Conservation (phyloP, 2,888 invertebrate species). For the Agelastica alni region DNA sequence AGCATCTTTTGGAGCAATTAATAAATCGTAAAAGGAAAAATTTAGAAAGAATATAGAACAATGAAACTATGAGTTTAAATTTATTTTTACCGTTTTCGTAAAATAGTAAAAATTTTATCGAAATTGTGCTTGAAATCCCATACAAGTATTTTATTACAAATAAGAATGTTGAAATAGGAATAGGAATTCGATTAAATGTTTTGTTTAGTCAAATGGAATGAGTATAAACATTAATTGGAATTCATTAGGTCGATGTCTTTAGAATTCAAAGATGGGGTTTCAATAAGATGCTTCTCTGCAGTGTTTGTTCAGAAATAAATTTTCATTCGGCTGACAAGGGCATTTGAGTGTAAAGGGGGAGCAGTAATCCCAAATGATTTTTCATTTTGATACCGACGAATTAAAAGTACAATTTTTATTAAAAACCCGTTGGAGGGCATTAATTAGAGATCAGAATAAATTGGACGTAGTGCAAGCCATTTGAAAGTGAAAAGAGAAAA, state of each 20-base stretch:
- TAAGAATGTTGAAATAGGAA: too few relatives aligned
- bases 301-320: conserved; percentile 20
- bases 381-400: conserved; percentile 16
- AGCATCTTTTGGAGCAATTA: too few relatives aligned
- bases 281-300: conserved; percentile 18
- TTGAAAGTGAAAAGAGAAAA: neutral
- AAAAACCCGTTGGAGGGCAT: conserved; percentile 4
- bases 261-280: conserved; percentile 24
- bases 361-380: conserved; percentile 11
- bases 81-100: too few relatives aligned
- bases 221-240: conserved; percentile 24
- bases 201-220: neutral
- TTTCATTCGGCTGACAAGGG: conserved; percentile 19
- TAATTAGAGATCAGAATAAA: conserved; percentile 9
- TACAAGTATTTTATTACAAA: too few relatives aligned
- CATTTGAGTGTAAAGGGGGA: conserved; percentile 12
- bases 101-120: too few relatives aligned
- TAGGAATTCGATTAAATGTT: neutral
- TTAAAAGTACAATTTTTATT: conserved; percentile 17
- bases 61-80: too few relatives aligned
- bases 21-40: too few relatives aligned
- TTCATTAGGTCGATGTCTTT: conserved; percentile 20
- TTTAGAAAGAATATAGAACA: too few relatives aligned
- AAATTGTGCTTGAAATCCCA: too few relatives aligned
- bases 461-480: neutral